Base-by-base conservation (phyloP, 2,113 vertebrate genomes). In the Neolamprologus brichardi region DNA sequence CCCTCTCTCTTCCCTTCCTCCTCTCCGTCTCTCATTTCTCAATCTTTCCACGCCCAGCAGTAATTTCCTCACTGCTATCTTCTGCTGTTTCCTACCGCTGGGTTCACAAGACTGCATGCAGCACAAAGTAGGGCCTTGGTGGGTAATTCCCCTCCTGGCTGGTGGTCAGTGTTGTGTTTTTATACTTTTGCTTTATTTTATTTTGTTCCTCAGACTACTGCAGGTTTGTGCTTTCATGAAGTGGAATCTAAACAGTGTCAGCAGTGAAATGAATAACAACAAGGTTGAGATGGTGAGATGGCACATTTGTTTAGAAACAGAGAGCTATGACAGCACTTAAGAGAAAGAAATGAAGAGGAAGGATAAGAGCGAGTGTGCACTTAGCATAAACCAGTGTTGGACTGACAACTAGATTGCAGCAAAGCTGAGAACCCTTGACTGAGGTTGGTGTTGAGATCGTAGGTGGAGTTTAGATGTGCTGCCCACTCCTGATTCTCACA, bases 31-130 rank as follows among this genome's bases (percentile, higher is more conserved):
- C 83, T 93, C 30, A 86, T 87, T 89, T 90, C 64, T 84, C 37
- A 28, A 51, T 84, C 83, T 86, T 88, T 90, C 89, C 75, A 88
- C 86, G 32, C 56, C 77, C 56, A 51, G 83, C 56, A 51, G 83
- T 91, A 81, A 91, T 94, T 91, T 91, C 83, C 84, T 81, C 46
- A 56, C 51, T 67, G 75, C 77, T 91, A 72, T 78, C 67, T 81
- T 79, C 51, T 49, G 70, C 37, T 82, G 52, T 84, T 91, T 92
- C 82, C 67, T 81, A 60, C 84, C 64, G 37, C 81, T 82, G 54
- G 37, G 51, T 82, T 88, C 87, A 87, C 85, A 84, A 78, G 81
- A 85, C 84, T 79, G 18, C 87, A 89, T 82, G 89, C 51, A 25
- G 86, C 37, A 72, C 77, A 86, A 81, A 88, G 83, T 79, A 89